Percentiles rank a stretch among this genome's conserved stretches.
These are phyloP conservation scores for Corythoichthys intestinalis DNA, from an alignment of 2,113 vertebrate genomes.

Conservation along the genomic window DNA sequence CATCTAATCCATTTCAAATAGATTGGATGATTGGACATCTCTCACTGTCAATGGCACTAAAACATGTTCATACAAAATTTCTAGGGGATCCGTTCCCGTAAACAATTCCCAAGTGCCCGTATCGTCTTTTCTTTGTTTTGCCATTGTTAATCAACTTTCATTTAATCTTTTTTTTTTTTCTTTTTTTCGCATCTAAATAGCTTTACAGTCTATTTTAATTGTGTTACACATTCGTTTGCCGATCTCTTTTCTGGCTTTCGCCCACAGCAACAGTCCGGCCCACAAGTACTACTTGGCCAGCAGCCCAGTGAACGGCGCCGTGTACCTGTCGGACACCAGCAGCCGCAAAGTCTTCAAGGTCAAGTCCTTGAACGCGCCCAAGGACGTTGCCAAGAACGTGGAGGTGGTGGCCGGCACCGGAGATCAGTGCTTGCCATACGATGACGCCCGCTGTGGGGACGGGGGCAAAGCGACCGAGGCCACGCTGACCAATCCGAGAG, in stretches of 20 bases:
- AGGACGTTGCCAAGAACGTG: slow-evolving; percentile 90
- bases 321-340: slow-evolving; percentile 96
- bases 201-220: slow-evolving; percentile 63
- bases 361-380: slow-evolving; percentile 83
- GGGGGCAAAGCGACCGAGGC: slow-evolving; percentile 93
- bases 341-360: slow-evolving; percentile 93
- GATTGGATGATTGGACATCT: too few species aligned
- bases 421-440: slow-evolving; percentile 95
- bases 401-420: slow-evolving; percentile 93
- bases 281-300: slow-evolving; percentile 97
- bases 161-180: slow-evolving; percentile 35
- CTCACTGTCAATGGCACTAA: too few species aligned
- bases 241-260: slow-evolving; percentile 20
- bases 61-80: too few species aligned
- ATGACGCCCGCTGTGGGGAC: slow-evolving; percentile 94
- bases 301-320: slow-evolving; percentile 83
- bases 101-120: slow-evolving; percentile 23
- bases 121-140: slow-evolving; percentile 31
- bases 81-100: background rate
- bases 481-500: slow-evolving; percentile 92
- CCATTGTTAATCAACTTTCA: slow-evolving; percentile 46
- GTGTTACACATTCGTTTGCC: slow-evolving; percentile 51
- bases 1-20: too few species aligned
- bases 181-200: slow-evolving; percentile 36
- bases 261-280: slow-evolving; percentile 86